Percentiles rank a stretch among this genome's conserved stretches.
phyloP scores from a whole-genome alignment of 2,797 vertebrate genomes.

The Alcedo quadribrachys region DNA sequence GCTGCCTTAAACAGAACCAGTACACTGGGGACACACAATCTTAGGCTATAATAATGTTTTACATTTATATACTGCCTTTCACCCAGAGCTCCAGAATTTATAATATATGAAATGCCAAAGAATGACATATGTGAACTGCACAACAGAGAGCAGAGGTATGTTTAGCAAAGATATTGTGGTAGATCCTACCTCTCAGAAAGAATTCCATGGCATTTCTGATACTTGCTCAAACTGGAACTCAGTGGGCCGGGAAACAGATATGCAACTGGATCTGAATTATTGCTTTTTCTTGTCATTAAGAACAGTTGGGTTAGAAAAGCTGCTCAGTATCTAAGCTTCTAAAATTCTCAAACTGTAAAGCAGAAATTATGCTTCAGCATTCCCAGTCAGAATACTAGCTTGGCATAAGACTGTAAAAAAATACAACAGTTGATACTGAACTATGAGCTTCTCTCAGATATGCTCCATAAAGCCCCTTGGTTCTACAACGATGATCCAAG shows the following conservation, averaged over 20 bases:
- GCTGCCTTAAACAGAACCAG: slow-evolving; percentile 19
- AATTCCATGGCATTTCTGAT: neutral
- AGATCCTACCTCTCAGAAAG: neutral
- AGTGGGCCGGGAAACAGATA: neutral
- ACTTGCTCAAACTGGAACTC: neutral
- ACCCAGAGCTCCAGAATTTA: neutral
- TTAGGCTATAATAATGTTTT: neutral
- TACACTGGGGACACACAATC: neutral
- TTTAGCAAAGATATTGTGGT: neutral
- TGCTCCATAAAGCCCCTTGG: neutral
- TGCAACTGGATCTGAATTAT: neutral
- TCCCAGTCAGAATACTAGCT: neutral
- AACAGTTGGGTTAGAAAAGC: neutral
- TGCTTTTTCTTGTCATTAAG: neutral
- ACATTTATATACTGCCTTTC: slow-evolving; percentile 29
- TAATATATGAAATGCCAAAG: neutral
- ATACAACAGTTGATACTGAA: neutral
- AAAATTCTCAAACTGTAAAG: neutral
- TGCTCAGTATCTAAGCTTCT: neutral
- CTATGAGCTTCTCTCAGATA: fast-evolving
- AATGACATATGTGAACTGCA: slow-evolving; percentile 10
- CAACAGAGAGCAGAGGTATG: neutral
- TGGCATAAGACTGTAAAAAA: neutral
- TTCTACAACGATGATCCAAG: neutral
- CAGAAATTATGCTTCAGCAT: neutral